A percentile compares a stretch with the other conserved stretches of the same genome.
Evolutionary conservation across 1,140 invertebrate species (phyloP).

Genomic region (Bradysia coprophila): DNA sequence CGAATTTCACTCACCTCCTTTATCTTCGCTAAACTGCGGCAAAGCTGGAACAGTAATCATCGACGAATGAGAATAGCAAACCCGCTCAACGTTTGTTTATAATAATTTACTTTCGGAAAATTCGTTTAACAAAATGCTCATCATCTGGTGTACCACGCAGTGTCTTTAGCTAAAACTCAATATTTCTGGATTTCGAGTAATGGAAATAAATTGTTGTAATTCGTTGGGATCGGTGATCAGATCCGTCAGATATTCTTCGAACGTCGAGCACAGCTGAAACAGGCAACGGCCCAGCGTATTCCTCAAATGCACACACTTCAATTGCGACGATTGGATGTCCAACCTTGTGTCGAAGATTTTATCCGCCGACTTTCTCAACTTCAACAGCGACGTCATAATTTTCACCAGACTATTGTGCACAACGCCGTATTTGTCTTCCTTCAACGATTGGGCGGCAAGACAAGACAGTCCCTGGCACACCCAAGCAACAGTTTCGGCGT

Average conservation of each 20-base stretch:
- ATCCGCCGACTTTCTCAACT: conserved; percentile 46
- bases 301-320: conserved; percentile 33
- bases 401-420: conserved; percentile 53
- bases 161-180: no score
- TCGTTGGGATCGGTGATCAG: conserved; percentile 33
- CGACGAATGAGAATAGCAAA: no score
- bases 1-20: no score
- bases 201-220: no score
- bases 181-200: no score
- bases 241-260: conserved; percentile 45
- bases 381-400: conserved; percentile 43
- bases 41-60: no score
- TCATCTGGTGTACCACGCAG: no score
- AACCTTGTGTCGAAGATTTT: conserved; percentile 45
- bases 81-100: no score
- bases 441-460: conserved; percentile 42
- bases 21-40: no score
- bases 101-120: no score
- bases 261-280: conserved; percentile 49
- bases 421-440: conserved; percentile 59
- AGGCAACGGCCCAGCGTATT: conserved; percentile 48
- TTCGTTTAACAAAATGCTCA: no score
- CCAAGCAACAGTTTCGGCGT: conserved; percentile 50
- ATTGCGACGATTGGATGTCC: conserved; percentile 33
- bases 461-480: conserved; percentile 45